phyloP scores from a whole-genome alignment of 2,113 vertebrate genomes.

The Mastomys coucha region DNA sequence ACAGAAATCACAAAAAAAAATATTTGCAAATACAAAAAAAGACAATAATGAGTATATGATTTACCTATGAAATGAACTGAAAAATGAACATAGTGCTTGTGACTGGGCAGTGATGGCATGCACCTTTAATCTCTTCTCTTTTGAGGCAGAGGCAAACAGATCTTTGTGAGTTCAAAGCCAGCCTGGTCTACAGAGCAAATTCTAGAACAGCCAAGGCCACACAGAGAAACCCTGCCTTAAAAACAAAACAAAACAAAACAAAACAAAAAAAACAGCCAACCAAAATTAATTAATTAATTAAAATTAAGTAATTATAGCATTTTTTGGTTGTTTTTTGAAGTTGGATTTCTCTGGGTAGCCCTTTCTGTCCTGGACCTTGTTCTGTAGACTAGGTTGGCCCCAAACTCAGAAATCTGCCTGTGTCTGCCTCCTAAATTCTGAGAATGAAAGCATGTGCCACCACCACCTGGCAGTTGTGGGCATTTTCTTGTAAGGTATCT shows the following conservation, averaged over 20 bases:
- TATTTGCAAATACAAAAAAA: constrained; percentile 30
- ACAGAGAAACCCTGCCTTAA: background rate
- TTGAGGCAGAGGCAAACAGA: background rate
- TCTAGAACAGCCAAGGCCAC: background rate
- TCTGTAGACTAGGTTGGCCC: background rate
- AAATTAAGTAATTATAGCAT: background rate
- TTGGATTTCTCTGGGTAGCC: background rate
- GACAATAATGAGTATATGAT: constrained; percentile 8
- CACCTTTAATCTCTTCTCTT: background rate
- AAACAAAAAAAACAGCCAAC: background rate
- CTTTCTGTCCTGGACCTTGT: background rate
- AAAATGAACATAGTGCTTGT: constrained; percentile 24
- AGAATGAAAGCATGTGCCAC: background rate
- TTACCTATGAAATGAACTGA: constrained; percentile 37
- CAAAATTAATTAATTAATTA: background rate
- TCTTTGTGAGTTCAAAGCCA: background rate
- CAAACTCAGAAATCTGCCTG: background rate
- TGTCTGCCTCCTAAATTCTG: background rate
- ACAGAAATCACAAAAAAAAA: background rate
- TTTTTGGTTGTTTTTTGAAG: background rate
- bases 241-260: background rate
- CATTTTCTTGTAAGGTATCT: background rate
- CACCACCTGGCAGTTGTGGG: background rate
- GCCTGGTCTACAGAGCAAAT: background rate
- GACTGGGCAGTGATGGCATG: background rate